Evolutionary conservation across 2,888 invertebrate species (phyloP).

Genomic region (Eupithecia pulchellata): DNA sequence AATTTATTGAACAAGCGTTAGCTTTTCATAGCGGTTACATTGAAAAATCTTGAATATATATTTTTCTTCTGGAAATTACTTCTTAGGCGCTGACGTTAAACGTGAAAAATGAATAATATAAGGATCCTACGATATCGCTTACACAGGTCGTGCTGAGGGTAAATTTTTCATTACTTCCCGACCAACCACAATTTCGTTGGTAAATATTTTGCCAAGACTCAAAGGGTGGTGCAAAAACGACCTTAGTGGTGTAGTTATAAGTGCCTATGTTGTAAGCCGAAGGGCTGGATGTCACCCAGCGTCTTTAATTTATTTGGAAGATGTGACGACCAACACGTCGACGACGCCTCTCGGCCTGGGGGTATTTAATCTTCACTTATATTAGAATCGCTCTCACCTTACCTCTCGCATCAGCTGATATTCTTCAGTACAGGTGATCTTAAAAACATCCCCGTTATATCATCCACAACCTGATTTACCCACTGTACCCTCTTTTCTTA

Average conservation of each 20-base stretch:
- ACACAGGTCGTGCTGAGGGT: slow-evolving; percentile 54
- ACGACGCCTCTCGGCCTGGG: slow-evolving; percentile 60
- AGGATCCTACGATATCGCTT: slow-evolving; percentile 53
- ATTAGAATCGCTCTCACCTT: slow-evolving; percentile 54
- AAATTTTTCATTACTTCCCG: slow-evolving; percentile 65
- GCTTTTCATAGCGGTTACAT: neutral
- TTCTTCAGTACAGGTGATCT: slow-evolving; percentile 5
- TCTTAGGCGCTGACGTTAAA: slow-evolving; percentile 23
- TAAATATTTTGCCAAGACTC: slow-evolving; percentile 58
- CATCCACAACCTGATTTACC: neutral
- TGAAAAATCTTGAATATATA: neutral
- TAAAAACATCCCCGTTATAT: neutral
- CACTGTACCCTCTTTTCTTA: too few species aligned
- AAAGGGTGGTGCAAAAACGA: slow-evolving; percentile 52
- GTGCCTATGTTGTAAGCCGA: slow-evolving; percentile 53
- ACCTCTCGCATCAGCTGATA: slow-evolving; percentile 33
- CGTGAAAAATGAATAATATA: slow-evolving; percentile 47
- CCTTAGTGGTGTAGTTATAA: slow-evolving; percentile 50
- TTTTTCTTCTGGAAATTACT: neutral
- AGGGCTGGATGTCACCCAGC: slow-evolving; percentile 49
- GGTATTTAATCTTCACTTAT: slow-evolving; percentile 64
- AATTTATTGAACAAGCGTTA: neutral
- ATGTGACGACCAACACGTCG: slow-evolving; percentile 60
- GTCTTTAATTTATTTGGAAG: slow-evolving; percentile 67
- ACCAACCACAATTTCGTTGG: slow-evolving; percentile 60